Evolutionary conservation across 2,797 vertebrate species (phyloP).

Genomic region (Karalla daura): DNA sequence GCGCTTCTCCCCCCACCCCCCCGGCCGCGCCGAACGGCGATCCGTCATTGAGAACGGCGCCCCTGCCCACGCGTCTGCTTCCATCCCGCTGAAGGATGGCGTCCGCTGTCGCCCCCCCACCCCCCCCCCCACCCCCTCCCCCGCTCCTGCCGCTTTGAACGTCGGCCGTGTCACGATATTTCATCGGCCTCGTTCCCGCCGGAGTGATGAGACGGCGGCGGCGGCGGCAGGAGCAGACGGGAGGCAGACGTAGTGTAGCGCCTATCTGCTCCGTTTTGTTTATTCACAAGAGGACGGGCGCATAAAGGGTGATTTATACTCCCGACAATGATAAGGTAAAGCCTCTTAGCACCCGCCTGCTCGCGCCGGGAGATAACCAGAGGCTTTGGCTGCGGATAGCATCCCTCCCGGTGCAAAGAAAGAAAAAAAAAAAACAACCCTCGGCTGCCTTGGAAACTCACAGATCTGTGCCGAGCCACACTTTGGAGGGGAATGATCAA

Average conservation of each 20-base stretch:
- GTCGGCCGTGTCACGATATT: conserved; percentile 25
- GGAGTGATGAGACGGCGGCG: conserved; percentile 30
- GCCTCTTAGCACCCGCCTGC: conserved; percentile 50
- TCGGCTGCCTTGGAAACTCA: conserved; percentile 64
- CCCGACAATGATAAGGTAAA: conserved; percentile 69
- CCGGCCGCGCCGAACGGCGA: conserved; percentile 33
- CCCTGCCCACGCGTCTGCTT: conserved; percentile 40
- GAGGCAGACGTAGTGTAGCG: neutral
- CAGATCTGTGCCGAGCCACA: conserved; percentile 68
- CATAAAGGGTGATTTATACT: conserved; percentile 70
- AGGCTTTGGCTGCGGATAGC: conserved; percentile 55
- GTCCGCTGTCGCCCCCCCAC: conserved; percentile 17
- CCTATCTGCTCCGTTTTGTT: conserved; percentile 52
- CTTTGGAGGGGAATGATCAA: conserved; percentile 72
- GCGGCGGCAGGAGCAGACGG: conserved; percentile 27
- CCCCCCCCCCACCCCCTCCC: neutral
- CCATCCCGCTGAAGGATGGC: conserved; percentile 47
- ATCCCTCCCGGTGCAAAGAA: conserved; percentile 48
- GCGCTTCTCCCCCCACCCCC: no score
- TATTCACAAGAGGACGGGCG: conserved; percentile 44
- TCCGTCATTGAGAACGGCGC: conserved; percentile 66
- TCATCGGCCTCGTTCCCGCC: conserved; percentile 16
- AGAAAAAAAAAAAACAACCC: no score
- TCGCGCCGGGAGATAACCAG: conserved; percentile 63
- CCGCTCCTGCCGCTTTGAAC: conserved; percentile 18